These are phyloP conservation scores for Caloenas nicobarica DNA, from an alignment of 2,113 vertebrate genomes.

Conservation along the genomic window DNA sequence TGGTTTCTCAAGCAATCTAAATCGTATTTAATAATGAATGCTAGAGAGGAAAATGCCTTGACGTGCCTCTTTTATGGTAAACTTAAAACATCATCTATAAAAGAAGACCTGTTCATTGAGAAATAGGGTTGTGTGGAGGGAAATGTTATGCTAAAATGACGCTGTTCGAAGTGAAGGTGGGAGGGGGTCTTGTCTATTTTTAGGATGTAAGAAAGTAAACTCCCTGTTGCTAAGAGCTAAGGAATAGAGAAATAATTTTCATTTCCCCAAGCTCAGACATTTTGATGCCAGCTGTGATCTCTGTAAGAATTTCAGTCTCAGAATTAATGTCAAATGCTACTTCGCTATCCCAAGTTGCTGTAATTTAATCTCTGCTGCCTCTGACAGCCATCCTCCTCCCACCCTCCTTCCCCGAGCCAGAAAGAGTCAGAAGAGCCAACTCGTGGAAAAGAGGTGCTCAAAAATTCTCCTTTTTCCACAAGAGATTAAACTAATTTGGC, in stretches of 20 bases:
- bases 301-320: not conserved
- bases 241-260: constrained; percentile 19
- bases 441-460: not conserved
- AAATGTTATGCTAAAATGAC: not conserved
- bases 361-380: not conserved
- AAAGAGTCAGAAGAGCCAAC: not conserved
- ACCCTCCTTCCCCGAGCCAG: not conserved
- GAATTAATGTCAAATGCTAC: not conserved
- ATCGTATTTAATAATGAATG: not conserved
- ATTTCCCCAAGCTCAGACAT: not conserved
- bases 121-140: not conserved
- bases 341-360: not conserved
- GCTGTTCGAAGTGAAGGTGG: not conserved
- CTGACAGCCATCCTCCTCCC: not conserved
- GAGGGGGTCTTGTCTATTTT: not conserved
- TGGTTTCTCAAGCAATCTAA: not conserved
- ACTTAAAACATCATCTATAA: not conserved
- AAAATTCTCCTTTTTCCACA: not conserved
- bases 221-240: not conserved
- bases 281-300: constrained; percentile 37
- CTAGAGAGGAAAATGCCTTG: not conserved
- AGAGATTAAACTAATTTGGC: not conserved
- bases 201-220: not conserved
- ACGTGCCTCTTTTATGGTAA: not conserved
- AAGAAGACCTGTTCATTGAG: not conserved